Evolutionary conservation across 2,888 invertebrate genomes (phyloP).

Genomic region (Mellilla xanthometata): DNA sequence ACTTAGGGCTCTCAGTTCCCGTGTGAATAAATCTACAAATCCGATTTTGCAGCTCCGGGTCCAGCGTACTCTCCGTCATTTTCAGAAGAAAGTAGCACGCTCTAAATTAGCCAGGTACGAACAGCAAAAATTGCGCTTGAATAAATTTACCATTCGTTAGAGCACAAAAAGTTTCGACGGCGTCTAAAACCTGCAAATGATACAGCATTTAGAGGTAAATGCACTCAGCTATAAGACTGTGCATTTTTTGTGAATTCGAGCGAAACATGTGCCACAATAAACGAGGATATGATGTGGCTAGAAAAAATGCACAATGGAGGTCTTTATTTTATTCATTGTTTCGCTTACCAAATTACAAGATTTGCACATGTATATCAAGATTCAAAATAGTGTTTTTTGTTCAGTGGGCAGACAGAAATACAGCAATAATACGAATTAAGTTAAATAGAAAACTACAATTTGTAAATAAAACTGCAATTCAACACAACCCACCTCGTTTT

Average conservation of each 20-base stretch:
- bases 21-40: constrained; percentile 77
- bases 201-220: constrained; percentile 52
- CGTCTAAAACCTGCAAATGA: constrained; percentile 49
- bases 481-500: constrained; percentile 31
- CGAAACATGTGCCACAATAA: constrained; percentile 76
- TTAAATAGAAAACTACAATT: neutral
- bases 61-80: constrained; percentile 56
- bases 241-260: constrained; percentile 69
- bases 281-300: constrained; percentile 82
- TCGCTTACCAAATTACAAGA: constrained; percentile 1
- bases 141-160: constrained; percentile 40
- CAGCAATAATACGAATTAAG: no score
- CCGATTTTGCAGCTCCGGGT: constrained; percentile 58
- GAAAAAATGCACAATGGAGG: constrained; percentile 75
- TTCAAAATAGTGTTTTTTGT: no score
- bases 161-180: constrained; percentile 31
- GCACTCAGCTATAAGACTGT: constrained; percentile 52
- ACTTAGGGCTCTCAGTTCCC: constrained; percentile 77
- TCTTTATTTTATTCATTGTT: constrained; percentile 4
- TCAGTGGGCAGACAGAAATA: no score
- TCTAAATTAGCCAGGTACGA: constrained; percentile 35
- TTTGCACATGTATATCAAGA: no score
- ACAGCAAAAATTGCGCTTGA: constrained; percentile 30
- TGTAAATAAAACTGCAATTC: constrained; percentile 10
- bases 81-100: constrained; percentile 29